A percentile compares a stretch with the other conserved stretches of the same genome.
phyloP scores from a whole-genome alignment of 2,888 invertebrate species.

The Calliphora vomitoria region DNA sequence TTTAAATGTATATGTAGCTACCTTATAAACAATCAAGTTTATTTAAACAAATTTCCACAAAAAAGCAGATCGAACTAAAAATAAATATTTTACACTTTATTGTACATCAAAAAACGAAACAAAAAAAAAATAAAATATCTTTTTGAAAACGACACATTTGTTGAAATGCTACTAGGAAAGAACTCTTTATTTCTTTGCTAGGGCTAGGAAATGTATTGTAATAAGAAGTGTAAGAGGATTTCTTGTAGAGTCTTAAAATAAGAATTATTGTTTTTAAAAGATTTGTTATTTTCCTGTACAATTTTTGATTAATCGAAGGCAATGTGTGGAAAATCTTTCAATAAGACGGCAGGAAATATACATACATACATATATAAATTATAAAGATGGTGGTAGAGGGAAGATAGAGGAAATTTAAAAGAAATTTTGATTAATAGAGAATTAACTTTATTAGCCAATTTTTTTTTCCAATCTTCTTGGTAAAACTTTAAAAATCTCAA shows the following conservation, averaged over 20 bases:
- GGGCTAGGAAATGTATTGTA: neutral
- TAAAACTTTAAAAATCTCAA: too few relatives aligned
- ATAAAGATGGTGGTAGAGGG: too few relatives aligned
- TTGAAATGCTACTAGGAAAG: neutral
- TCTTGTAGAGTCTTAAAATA: conserved; percentile 13
- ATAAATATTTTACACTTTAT: conserved; percentile 44
- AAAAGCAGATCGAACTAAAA: conserved; percentile 54
- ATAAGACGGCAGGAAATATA: neutral
- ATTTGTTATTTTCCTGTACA: conserved; percentile 23
- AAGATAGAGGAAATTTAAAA: neutral
- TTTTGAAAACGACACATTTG: conserved; percentile 27
- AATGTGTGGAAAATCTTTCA: conserved; percentile 61
- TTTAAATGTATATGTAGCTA: neutral
- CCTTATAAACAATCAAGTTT: conserved; percentile 43
- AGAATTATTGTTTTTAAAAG: conserved; percentile 56
- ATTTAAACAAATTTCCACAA: conserved; percentile 49
- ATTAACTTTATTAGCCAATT: too few relatives aligned
- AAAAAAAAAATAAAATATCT: neutral
- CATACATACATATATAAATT: conserved; percentile 12
- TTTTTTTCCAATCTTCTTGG: too few relatives aligned
- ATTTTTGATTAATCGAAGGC: conserved; percentile 58
- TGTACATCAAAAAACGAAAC: neutral
- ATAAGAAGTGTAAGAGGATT: conserved; percentile 34
- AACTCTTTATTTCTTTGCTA: conserved; percentile 15
- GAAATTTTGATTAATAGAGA: too few relatives aligned